Evolutionary conservation across 2,113 vertebrate species (phyloP), one percentile per base, ranked within the genome.

Genomic region (Albula glossodonta): DNA sequence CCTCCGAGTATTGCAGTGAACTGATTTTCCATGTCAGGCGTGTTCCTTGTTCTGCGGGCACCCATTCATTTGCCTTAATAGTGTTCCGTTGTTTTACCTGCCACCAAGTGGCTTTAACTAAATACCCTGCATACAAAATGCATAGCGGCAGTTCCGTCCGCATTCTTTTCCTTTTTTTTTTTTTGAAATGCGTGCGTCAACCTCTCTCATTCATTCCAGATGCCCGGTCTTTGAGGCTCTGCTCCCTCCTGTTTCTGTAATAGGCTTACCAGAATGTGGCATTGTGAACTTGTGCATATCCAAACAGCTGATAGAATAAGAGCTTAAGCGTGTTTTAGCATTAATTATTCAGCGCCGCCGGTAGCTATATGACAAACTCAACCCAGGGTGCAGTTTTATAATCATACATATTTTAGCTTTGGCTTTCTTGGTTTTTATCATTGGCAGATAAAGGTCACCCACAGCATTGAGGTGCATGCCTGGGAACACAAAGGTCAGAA

Each of bases 261-360:
- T 60, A 60, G 56, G 56, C 56, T 60, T 60, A 60, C 56, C 4
- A 41, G 50, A 49, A n/a, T n/a, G 83, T 84, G 83, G 53, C 25
- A 8, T 52, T 66, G 82, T 70, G 57, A 22, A 10, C 52, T 8
- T 66, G 56, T 83, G 82, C 53, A 52, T 83, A 25, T 83, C 81
- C 2, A 60, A 60, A 60, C 56, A 51, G 56, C 15, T 15, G 87
- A 80, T 87, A 17, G 89, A 86, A 85, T 89, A 84, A 92, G 88
- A 89, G 90, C 87, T 49, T 91, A 87, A 90, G 87, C 86, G 81
- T 91, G 89, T 89, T 57, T 50, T 1, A 51, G 41, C 87, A 87
- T 92, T 13, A 87, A 86, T 86, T 4, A 88, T 90, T 88, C 83
- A 91, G 87, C 11, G 31, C 17, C 2, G 2, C 8, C 66, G 87